phyloP scores from a whole-genome alignment of 2,113 vertebrate species.

The Isichthys henryi region DNA sequence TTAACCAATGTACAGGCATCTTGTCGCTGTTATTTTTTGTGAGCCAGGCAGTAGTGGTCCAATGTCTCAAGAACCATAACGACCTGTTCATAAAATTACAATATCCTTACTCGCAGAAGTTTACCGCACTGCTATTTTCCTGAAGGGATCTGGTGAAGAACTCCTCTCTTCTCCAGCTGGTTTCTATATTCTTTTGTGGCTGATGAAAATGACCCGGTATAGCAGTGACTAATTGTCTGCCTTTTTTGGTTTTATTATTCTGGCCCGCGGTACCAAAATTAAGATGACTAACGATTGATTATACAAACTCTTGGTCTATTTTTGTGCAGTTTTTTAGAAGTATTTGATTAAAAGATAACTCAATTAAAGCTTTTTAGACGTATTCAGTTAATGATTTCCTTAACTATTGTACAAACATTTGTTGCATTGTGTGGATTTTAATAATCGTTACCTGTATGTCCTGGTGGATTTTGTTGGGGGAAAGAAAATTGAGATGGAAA shows the following conservation, averaged over 20 bases:
- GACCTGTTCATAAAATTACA: neutral
- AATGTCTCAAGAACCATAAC: neutral
- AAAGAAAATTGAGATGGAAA: neutral
- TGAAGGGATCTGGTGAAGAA: neutral
- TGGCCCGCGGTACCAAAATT: neutral
- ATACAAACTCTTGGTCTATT: neutral
- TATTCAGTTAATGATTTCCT: neutral
- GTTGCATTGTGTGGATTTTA: neutral
- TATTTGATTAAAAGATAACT: neutral
- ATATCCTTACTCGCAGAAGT: neutral
- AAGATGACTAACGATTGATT: neutral
- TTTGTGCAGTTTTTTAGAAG: neutral
- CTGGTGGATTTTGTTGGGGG: neutral
- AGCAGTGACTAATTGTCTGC: conserved; percentile 5
- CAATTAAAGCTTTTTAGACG: neutral
- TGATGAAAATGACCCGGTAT: neutral
- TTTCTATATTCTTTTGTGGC: neutral
- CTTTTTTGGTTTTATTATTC: neutral
- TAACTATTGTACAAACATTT: neutral
- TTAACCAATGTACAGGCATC: neutral
- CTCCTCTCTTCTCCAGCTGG: neutral
- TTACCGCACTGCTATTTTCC: neutral
- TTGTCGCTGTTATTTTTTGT: neutral
- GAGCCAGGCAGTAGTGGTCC: neutral
- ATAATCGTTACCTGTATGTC: neutral